Conservation (phyloP, 2,797 vertebrate genomes). For the Halcyon smyrnensis region DNA sequence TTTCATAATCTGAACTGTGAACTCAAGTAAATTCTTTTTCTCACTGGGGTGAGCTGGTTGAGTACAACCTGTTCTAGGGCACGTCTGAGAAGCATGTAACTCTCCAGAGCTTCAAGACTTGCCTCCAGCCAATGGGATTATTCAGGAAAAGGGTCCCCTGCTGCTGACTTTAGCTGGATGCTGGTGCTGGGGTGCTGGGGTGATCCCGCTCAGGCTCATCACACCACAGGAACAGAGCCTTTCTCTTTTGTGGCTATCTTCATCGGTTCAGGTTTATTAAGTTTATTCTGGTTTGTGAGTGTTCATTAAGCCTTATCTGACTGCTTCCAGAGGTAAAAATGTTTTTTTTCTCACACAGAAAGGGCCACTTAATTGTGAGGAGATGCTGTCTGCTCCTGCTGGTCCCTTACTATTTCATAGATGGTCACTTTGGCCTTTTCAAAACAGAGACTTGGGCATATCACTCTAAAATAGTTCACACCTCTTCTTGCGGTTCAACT, state of each 20-base stretch:
- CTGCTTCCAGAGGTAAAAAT: background rate
- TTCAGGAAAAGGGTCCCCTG: background rate
- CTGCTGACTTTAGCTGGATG: background rate
- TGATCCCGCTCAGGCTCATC: accelerated
- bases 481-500: background rate
- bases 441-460: background rate
- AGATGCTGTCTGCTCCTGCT: background rate
- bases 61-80: background rate
- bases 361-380: background rate
- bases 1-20: background rate
- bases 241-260: background rate
- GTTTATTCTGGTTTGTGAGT: background rate
- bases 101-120: background rate
- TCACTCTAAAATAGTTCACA: background rate
- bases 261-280: background rate
- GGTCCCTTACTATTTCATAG: background rate
- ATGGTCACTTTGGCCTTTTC: background rate
- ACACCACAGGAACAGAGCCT: background rate
- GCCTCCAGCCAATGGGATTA: background rate
- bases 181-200: background rate
- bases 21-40: background rate
- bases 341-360: background rate
- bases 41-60: background rate
- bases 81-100: background rate
- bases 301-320: background rate